Evolutionary conservation across 2,888 invertebrate genomes (phyloP), one percentile per base, ranked within the genome.

Genomic region (Acrobasis suavella): DNA sequence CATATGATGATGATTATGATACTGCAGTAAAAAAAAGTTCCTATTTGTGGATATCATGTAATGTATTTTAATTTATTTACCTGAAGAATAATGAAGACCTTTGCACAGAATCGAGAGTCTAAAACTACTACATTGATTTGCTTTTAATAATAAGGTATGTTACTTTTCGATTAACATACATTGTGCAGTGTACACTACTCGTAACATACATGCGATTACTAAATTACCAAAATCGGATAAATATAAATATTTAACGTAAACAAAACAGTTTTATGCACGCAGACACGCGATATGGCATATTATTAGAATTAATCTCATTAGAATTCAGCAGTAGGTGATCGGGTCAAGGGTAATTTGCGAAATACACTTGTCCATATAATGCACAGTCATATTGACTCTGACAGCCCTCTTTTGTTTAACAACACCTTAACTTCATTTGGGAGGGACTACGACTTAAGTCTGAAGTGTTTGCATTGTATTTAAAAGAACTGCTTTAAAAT

Each of bases 321-420:
- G 22, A 14, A 56, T 56, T 42, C 46, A 39, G 14, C 42, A 7
- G 56, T 22, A 42, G 56, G 56, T 56, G 42, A 42, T 56, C 56
- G 42, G 56, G 56, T 56, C 56, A 56, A 56, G 56, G 56, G 42
- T 56, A 42, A 56, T 56, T 56, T 56, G 56, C 56, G 56, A 56
- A 56, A 56, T 42, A 39, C 38, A 42, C 56, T 42, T 8, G 42
- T 56, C 17, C 17, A 46, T 42, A 56, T 17, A 16, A 56, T 42
- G 52, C 52, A 32, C 16, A 32, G 32, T 32, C 32, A 14, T 42
- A 22, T 56, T 42, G 55, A 56, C 12, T 55, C 16, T 52, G 32
- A 22, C 42, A 12, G 56, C 42, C 46, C 16, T 56, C 46, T 42
- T 17, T 7, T 42, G 56, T 56, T 56, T 56, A 39, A 56, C 56